Base-by-base conservation (phyloP, 2,888 invertebrate species). In the Sminthurinus aureus region DNA sequence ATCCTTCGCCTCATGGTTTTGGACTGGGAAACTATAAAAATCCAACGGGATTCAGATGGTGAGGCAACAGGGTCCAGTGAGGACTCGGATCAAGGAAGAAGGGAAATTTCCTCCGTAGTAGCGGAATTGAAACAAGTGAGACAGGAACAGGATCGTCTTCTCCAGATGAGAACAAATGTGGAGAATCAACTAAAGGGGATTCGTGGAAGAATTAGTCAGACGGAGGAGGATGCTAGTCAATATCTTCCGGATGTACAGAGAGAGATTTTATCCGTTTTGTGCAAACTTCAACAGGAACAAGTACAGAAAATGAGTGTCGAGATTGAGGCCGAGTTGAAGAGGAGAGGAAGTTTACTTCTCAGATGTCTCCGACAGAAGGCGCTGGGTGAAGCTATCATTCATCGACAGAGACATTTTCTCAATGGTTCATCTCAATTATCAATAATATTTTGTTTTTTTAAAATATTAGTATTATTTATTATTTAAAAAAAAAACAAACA, bases 211-310 rank as follows among this genome's bases (percentile, higher is more conserved):
- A 96, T 96, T 11, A 94, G 94, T 50, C 93, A 93, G 88, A 91
- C 97, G 58, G 97, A 97, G 90, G 96, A 97, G 75, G 86, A 87
- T 20, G 88, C 88, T 0, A 82, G 83, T 18, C 84, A 87, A 66
- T 88, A 87, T 58, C 81, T 88, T 11, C 88, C 95, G 85, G 95
- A 96, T 81, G 96, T 98, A 87, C 98, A 98, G 91, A 93, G 96
- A 71, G 98, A 98, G 90, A 93, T 98, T 83, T 91, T 96, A 84
- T 94, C 95, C 26, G 91, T 98, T 78, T 94, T 98, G 90, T 96
- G 97, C 89, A 93, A 96, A 87, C 97, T 98, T 67, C 98, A 98
- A 90, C 96, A 97, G 91, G 92, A 98, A 83, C 98, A 98, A 91
- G 97, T 98, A 0, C 96, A 97, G 90, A 98, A 97, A 91, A 94